A percentile compares a stretch with the other conserved stretches of the same genome.
These are phyloP conservation scores for Emydoidea blandingii DNA, from an alignment of 2,797 vertebrate species.

Conservation along the genomic window DNA sequence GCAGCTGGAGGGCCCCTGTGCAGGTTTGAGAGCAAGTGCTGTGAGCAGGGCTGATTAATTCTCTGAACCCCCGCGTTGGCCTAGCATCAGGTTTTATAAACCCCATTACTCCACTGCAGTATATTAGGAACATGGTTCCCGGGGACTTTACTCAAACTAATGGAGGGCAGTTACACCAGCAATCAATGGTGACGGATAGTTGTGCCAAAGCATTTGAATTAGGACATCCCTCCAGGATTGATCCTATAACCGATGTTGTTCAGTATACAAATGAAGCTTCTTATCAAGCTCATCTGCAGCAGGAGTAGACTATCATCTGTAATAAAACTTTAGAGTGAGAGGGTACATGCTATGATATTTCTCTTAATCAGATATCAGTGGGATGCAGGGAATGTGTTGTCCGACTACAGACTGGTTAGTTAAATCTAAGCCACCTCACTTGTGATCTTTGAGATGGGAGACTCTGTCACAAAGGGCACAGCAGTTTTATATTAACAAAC, in stretches of 20 bases:
- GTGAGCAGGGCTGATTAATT: background rate
- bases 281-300: background rate
- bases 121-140: background rate
- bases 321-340: rapidly evolving
- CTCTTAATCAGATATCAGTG: background rate
- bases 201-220: background rate
- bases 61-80: background rate
- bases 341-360: no score
- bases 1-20: background rate
- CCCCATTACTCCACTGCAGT: background rate
- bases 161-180: background rate
- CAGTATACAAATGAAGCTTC: background rate
- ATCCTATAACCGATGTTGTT: background rate
- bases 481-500: background rate
- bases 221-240: background rate
- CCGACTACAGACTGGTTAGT: background rate
- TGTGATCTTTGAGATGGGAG: background rate
- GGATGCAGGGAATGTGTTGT: background rate
- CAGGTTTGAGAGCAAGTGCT: background rate
- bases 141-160: background rate
- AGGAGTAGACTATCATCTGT: background rate
- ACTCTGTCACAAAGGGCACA: background rate
- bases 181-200: background rate
- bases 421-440: background rate
- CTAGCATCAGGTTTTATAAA: background rate